Conservation (phyloP, 2,888 invertebrate species). For the Synergus umbraculus region DNA sequence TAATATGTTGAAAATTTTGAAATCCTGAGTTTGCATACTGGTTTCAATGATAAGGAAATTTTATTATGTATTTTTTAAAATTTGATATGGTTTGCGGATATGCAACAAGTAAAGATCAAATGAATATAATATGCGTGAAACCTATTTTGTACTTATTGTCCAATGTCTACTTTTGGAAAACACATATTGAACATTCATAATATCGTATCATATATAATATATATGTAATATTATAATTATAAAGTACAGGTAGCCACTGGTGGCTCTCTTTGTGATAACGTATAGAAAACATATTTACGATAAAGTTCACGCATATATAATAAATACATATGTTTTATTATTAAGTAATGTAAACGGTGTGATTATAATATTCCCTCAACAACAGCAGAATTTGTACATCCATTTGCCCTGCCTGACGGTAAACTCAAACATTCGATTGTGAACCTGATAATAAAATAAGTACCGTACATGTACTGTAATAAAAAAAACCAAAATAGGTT, state of each 20-base stretch:
- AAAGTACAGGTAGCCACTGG: conserved; percentile 44
- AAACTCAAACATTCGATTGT: conserved; percentile 63
- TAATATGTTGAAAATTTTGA: too few species aligned
- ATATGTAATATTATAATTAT: neutral
- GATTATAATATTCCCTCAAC: conserved; percentile 31
- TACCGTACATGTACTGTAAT: conserved; percentile 29
- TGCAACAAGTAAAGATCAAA: too few species aligned
- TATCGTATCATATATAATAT: neutral
- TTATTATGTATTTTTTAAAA: too few species aligned
- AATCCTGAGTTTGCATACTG: too few species aligned
- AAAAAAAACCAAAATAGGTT: neutral
- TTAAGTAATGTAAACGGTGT: neutral
- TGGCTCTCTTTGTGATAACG: conserved; percentile 57
- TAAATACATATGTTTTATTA: neutral
- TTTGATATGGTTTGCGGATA: too few species aligned
- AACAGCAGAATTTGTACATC: conserved; percentile 47
- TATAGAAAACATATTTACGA: conserved; percentile 42
- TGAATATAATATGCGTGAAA: too few species aligned
- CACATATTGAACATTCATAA: neutral
- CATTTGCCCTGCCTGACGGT: conserved; percentile 43
- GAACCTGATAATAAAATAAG: conserved; percentile 66
- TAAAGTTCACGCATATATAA: neutral
- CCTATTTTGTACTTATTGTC: neutral
- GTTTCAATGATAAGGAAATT: too few species aligned
- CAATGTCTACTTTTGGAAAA: neutral